Evolutionary conservation across 2,113 vertebrate genomes (phyloP).

Genomic region (Otis tarda): DNA sequence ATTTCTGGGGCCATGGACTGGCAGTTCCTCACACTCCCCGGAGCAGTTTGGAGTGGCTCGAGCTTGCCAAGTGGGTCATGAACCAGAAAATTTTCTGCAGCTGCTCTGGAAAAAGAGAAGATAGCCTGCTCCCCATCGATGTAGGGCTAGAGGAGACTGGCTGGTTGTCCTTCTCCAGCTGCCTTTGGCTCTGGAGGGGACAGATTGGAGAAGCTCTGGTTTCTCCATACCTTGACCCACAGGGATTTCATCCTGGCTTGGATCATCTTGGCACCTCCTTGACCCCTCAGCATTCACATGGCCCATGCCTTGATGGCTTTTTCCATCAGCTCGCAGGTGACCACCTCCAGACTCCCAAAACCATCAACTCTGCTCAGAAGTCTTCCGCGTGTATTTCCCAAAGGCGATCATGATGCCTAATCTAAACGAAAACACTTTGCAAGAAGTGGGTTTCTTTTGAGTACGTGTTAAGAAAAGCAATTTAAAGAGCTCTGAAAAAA

Average conservation of each 20-base stretch:
- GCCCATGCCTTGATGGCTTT: background rate
- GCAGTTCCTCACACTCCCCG: background rate
- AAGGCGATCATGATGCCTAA: accelerated
- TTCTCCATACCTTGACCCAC: background rate
- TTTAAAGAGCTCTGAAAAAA: background rate
- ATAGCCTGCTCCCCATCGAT: background rate
- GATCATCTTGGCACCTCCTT: background rate
- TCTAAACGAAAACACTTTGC: background rate
- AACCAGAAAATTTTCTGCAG: background rate
- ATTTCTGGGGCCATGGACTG: background rate
- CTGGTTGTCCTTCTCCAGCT: background rate
- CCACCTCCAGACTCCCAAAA: background rate
- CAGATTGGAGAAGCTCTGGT: background rate
- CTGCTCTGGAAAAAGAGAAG: background rate
- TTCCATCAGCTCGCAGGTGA: background rate
- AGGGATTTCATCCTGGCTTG: background rate
- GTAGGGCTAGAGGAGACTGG: background rate
- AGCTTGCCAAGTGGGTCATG: background rate
- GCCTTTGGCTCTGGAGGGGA: background rate
- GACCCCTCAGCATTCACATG: background rate
- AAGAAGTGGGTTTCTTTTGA: background rate
- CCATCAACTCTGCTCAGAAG: background rate
- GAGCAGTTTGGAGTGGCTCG: background rate
- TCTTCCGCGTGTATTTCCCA: background rate
- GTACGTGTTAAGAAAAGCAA: background rate